These are phyloP conservation scores for Phrynocephalus versicolor DNA, from an alignment of 2,113 vertebrate genomes.

Conservation along the genomic window DNA sequence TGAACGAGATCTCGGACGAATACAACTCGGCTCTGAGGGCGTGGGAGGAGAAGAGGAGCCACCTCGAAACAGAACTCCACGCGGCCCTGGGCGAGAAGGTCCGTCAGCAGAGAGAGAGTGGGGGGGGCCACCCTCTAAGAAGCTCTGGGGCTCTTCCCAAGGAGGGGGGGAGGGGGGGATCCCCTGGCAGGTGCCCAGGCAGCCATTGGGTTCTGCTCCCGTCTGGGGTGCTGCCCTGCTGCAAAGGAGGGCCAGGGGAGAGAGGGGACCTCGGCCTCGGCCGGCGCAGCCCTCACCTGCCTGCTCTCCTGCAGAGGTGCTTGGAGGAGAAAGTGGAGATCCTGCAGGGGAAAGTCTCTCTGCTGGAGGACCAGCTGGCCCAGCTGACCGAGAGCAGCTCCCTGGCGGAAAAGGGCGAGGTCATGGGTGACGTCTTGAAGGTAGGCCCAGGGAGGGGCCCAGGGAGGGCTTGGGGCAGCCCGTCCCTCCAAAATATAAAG, in stretches of 20 bases:
- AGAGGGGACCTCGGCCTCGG: fast-evolving
- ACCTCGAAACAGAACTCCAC: constrained; percentile 78
- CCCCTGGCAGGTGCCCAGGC: no score
- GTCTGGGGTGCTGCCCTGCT: neutral
- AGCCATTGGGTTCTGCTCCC: no score
- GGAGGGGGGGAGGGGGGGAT: no score
- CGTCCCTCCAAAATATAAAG: no score
- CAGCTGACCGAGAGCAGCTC: constrained; percentile 62
- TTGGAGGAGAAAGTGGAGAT: constrained; percentile 87
- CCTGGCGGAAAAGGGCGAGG: constrained; percentile 83
- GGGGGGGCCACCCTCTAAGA: neutral
- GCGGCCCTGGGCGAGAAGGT: constrained; percentile 84
- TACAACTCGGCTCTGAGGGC: constrained; percentile 73
- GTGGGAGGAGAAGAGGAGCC: constrained; percentile 65
- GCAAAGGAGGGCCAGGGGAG: neutral
- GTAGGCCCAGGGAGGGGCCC: constrained; percentile 47
- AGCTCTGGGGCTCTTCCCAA: no score
- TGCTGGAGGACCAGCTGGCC: constrained; percentile 85
- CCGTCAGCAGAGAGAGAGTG: neutral
- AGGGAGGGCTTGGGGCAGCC: no score
- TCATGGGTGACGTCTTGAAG: constrained; percentile 89
- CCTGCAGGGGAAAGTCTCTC: constrained; percentile 87
- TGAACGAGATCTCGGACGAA: constrained; percentile 77
- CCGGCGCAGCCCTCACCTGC: fast-evolving
- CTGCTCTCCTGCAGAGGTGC: constrained; percentile 75